phyloP scores from a whole-genome alignment of 2,113 vertebrate genomes.

The Sclerurus mexicanus region DNA sequence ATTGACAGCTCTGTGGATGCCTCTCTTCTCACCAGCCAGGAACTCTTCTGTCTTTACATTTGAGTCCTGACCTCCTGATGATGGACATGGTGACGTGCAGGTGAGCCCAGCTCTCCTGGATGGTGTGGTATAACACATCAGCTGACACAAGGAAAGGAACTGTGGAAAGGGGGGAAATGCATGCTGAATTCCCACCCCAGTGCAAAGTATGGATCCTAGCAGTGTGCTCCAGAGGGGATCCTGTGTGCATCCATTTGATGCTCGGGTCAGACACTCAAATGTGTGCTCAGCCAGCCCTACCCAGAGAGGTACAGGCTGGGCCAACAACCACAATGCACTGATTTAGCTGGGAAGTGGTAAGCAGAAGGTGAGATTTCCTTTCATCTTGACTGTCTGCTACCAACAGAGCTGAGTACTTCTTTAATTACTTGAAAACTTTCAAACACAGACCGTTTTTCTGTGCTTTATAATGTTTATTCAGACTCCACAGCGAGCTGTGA shows the following conservation, averaged over 20 bases:
- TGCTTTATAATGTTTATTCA: conserved; percentile 37
- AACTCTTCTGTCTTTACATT: not conserved
- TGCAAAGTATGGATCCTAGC: not conserved
- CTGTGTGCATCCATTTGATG: not conserved
- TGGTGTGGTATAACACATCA: not conserved
- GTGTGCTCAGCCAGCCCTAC: not conserved
- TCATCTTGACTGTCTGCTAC: not conserved
- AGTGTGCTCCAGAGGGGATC: not conserved
- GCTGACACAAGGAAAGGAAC: not conserved
- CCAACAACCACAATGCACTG: not conserved
- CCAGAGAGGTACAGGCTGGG: not conserved
- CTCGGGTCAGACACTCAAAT: not conserved
- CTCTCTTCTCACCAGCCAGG: not conserved
- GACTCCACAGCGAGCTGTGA: not conserved
- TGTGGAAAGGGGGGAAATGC: not conserved
- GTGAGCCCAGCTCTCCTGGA: accelerated
- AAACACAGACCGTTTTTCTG: not conserved
- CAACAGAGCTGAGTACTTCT: not conserved
- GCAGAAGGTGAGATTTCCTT: not conserved
- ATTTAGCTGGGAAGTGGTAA: not conserved
- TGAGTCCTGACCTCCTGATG: not conserved
- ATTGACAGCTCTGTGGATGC: not conserved
- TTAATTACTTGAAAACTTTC: not conserved
- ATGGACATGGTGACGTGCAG: not conserved
- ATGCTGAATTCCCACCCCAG: not conserved